Evolutionary conservation across 2,113 vertebrate genomes (phyloP).

Genomic region (Bos javanicus): DNA sequence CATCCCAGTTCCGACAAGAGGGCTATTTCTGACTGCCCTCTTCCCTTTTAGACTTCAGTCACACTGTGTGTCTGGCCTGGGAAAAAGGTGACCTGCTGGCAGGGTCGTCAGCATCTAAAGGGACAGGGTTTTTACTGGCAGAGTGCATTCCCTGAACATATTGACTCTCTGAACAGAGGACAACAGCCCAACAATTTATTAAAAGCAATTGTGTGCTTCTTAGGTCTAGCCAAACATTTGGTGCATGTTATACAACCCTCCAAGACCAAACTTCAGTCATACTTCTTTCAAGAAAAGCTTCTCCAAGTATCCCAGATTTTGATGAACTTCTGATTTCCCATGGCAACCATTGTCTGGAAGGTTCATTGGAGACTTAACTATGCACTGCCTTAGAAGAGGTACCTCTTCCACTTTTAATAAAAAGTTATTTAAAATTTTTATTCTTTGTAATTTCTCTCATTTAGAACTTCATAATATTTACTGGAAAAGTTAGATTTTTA

Average conservation of each 20-base stretch:
- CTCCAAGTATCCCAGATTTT: not conserved
- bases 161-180: slow-evolving; percentile 55
- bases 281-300: not conserved
- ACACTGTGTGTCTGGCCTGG: not conserved
- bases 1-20: not conserved
- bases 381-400: not conserved
- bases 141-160: slow-evolving; percentile 23
- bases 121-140: slow-evolving; percentile 41
- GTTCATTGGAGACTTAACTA: not conserved
- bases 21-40: slow-evolving; percentile 31
- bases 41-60: slow-evolving; percentile 4
- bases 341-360: not conserved
- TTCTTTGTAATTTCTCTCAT: slow-evolving; percentile 5
- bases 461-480: not conserved
- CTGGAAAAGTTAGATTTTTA: not conserved
- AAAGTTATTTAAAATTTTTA: not conserved
- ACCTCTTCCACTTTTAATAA: not conserved
- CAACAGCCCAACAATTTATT: slow-evolving; percentile 61
- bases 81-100: not conserved
- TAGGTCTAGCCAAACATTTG: slow-evolving; percentile 71
- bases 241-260: slow-evolving; percentile 60
- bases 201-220: slow-evolving; percentile 73
- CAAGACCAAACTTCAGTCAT: not conserved
- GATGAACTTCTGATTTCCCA: not conserved
- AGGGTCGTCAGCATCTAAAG: not conserved